Evolutionary conservation across 1,140 invertebrate genomes (phyloP).

Genomic region (Drosophila ananassae): DNA sequence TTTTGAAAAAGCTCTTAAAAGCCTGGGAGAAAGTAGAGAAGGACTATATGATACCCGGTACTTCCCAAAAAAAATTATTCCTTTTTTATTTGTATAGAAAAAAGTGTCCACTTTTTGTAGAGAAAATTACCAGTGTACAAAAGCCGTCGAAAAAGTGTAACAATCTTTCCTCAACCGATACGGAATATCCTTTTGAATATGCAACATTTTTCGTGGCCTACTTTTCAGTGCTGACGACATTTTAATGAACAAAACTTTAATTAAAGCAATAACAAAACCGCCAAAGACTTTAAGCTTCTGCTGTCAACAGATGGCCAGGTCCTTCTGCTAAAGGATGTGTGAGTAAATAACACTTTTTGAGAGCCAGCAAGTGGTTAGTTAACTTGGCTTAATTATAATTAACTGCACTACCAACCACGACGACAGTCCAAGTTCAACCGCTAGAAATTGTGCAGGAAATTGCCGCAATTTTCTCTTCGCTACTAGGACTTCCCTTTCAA

Average conservation of each 20-base stretch:
- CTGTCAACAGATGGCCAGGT: conserved; percentile 24
- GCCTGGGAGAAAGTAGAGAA: no score
- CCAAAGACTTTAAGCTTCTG: conserved; percentile 55
- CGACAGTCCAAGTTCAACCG: conserved; percentile 65
- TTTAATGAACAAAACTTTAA: conserved; percentile 73
- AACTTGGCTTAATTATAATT: conserved; percentile 84
- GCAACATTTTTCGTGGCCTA: conserved; percentile 76
- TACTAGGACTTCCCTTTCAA: not conserved
- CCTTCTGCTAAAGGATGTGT: not conserved
- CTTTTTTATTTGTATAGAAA: no score
- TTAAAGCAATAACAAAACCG: conserved; percentile 24
- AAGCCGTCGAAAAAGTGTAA: conserved; percentile 18
- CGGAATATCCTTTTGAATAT: conserved; percentile 75
- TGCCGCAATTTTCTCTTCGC: conserved; percentile 44
- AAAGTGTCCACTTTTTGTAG: not conserved
- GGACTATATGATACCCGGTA: no score
- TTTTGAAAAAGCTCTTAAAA: not conserved
- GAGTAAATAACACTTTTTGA: conserved; percentile 21
- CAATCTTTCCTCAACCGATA: conserved; percentile 39
- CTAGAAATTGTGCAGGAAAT: conserved; percentile 74
- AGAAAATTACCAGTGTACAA: conserved; percentile 41
- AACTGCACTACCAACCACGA: conserved; percentile 67
- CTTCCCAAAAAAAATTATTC: not conserved
- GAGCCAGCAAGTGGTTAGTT: conserved; percentile 76
- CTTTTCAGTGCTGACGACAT: conserved; percentile 45